phyloP scores from a whole-genome alignment of 2,113 vertebrate genomes.

The Hippocampus mohnikei region DNA sequence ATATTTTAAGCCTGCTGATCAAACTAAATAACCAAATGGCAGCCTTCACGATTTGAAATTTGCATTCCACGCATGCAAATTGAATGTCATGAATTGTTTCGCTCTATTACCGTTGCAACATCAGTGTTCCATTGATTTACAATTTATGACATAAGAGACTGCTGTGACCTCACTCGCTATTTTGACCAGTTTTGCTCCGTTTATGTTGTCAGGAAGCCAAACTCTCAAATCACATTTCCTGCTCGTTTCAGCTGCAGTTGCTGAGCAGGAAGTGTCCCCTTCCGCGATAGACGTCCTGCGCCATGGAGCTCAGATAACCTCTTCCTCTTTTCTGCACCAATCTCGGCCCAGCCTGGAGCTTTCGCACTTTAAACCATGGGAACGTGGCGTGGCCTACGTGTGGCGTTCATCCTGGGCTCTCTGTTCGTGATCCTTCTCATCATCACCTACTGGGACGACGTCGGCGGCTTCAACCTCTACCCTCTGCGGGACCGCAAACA shows the following conservation, averaged over 20 bases:
- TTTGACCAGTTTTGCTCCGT: not conserved
- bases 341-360: constrained; percentile 1
- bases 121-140: not conserved
- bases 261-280: constrained; percentile 40
- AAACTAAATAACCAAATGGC: no score
- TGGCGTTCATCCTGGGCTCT: constrained; percentile 59
- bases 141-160: not conserved
- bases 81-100: no score
- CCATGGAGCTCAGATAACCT: constrained; percentile 49
- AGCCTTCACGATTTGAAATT: no score
- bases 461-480: constrained; percentile 50
- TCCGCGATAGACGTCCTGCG: constrained; percentile 15
- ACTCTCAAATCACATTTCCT: constrained; percentile 35
- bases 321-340: constrained; percentile 26
- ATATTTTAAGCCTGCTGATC: no score
- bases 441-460: constrained; percentile 67
- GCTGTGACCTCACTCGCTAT: not conserved
- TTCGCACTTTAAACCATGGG: constrained; percentile 38
- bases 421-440: constrained; percentile 63
- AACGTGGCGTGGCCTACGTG: constrained; percentile 44
- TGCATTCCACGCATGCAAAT: no score
- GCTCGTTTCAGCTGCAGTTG: constrained; percentile 26
- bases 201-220: not conserved
- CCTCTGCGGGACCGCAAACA: constrained; percentile 43
- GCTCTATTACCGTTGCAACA: not conserved